These are phyloP conservation scores for Rhinopithecus roxellana DNA, from an alignment of 2,113 vertebrate species.

Conservation along the genomic window DNA sequence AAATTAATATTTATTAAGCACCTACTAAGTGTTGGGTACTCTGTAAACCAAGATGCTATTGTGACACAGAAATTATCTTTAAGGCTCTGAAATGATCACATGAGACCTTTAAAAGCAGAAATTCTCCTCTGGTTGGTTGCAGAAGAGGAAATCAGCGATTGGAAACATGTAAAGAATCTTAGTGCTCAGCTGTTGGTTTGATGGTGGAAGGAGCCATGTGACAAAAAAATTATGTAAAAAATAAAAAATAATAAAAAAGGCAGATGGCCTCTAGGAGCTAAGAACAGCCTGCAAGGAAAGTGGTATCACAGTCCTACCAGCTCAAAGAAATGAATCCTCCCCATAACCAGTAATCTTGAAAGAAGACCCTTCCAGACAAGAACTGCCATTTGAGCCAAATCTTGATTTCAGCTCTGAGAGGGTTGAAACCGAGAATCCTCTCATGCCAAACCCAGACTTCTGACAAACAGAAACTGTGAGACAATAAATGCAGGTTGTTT, in stretches of 20 bases:
- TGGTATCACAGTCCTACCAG: neutral
- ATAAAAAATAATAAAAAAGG: too few species aligned
- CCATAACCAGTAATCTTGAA: neutral
- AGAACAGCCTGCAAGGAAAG: neutral
- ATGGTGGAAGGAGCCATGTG: neutral
- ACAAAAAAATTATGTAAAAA: neutral
- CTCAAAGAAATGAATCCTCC: neutral
- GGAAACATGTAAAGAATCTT: neutral
- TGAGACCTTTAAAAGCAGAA: neutral
- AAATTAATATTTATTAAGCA: neutral
- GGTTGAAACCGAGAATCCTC: neutral
- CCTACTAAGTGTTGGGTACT: neutral
- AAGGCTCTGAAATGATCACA: neutral
- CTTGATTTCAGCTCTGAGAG: neutral
- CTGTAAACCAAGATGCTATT: neutral
- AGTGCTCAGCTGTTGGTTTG: neutral
- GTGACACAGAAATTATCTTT: neutral
- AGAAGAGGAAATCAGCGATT: neutral
- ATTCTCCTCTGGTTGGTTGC: neutral
- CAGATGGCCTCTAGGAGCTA: neutral
- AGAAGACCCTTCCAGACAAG: neutral
- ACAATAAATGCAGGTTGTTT: neutral
- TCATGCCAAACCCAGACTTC: neutral
- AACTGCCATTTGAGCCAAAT: neutral
- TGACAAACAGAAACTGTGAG: neutral